A percentile compares a stretch with the other conserved stretches of the same genome.
Conservation (phyloP, 2,113 vertebrate species). For the Pheucticus melanocephalus region DNA sequence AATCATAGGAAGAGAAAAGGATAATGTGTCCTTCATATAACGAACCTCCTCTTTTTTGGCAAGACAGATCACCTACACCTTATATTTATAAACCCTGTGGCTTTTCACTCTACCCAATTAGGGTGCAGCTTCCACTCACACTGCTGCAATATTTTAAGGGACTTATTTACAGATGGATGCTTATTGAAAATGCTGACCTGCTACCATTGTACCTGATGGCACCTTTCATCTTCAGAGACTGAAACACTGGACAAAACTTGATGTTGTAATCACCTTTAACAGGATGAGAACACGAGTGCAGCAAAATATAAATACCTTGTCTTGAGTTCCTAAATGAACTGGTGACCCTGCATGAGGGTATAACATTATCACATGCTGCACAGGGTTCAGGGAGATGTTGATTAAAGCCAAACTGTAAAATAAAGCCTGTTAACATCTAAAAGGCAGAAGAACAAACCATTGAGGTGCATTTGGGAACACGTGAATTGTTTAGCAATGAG, state of each 20-base stretch:
- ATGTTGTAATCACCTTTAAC: conserved; percentile 22
- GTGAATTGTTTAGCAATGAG: conserved; percentile 1
- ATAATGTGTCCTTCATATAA: conserved; percentile 92
- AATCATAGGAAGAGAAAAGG: conserved; percentile 84
- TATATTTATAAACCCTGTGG: conserved; percentile 63
- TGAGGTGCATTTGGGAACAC: not conserved
- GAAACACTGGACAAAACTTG: conserved; percentile 4
- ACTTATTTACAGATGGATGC: conserved; percentile 36
- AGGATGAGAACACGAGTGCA: not conserved
- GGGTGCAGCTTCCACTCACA: conserved; percentile 33
- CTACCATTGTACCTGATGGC: conserved; percentile 4
- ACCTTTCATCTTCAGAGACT: conserved; percentile 28
- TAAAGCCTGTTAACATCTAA: not conserved
- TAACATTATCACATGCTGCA: not conserved
- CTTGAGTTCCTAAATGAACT: not conserved
- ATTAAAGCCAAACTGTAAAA: not conserved
- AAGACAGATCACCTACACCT: conserved; percentile 61
- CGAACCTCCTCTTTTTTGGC: conserved; percentile 82
- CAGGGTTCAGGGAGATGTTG: not conserved
- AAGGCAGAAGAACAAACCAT: not conserved
- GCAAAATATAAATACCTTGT: not conserved
- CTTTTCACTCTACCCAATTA: conserved; percentile 71
- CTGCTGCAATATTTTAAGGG: conserved; percentile 15
- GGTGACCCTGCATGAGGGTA: not conserved
- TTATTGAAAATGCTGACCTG: conserved; percentile 37